phyloP scores from a whole-genome alignment of 2,888 invertebrate species.

The Gari tellinella region DNA sequence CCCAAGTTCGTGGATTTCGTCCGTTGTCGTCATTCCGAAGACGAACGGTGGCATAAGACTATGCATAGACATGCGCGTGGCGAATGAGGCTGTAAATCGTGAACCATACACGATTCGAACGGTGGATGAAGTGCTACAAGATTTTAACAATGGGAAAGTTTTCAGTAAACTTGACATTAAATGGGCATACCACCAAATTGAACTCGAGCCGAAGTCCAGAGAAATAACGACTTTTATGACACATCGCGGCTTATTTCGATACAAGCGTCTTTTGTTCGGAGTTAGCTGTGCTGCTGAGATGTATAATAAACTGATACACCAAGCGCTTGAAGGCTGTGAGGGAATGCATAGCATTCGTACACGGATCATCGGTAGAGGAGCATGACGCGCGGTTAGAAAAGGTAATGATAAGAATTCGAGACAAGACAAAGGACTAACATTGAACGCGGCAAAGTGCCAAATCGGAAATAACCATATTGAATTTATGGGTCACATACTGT shows the following conservation, averaged over 20 bases:
- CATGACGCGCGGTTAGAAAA: slow-evolving; percentile 47
- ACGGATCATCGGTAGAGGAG: slow-evolving; percentile 46
- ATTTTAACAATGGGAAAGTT: slow-evolving; percentile 45
- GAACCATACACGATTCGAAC: slow-evolving; percentile 46
- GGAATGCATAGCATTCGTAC: slow-evolving; percentile 54
- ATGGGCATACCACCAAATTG: slow-evolving; percentile 66
- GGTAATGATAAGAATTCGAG: slow-evolving; percentile 29
- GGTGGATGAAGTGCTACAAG: slow-evolving; percentile 40
- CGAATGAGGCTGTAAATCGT: slow-evolving; percentile 41
- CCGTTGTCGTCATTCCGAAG: slow-evolving; percentile 51
- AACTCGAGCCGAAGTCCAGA: slow-evolving; percentile 59
- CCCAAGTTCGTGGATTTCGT: slow-evolving; percentile 38
- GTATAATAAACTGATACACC: slow-evolving; percentile 54
- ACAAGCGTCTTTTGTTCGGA: slow-evolving; percentile 60
- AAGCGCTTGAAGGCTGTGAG: slow-evolving; percentile 4
- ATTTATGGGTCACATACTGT: slow-evolving; percentile 40
- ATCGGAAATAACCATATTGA: slow-evolving; percentile 39
- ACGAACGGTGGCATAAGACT: slow-evolving; percentile 34
- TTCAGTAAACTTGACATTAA: slow-evolving; percentile 22
- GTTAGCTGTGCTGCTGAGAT: slow-evolving; percentile 60
- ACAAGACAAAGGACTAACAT: slow-evolving; percentile 43
- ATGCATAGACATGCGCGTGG: slow-evolving; percentile 54
- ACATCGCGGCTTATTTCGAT: slow-evolving; percentile 57
- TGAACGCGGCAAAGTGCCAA: slow-evolving; percentile 59
- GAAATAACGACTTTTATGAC: slow-evolving; percentile 69